These are phyloP conservation scores for Mimachlamys varia DNA, from an alignment of 2,888 invertebrate genomes.

Conservation along the genomic window DNA sequence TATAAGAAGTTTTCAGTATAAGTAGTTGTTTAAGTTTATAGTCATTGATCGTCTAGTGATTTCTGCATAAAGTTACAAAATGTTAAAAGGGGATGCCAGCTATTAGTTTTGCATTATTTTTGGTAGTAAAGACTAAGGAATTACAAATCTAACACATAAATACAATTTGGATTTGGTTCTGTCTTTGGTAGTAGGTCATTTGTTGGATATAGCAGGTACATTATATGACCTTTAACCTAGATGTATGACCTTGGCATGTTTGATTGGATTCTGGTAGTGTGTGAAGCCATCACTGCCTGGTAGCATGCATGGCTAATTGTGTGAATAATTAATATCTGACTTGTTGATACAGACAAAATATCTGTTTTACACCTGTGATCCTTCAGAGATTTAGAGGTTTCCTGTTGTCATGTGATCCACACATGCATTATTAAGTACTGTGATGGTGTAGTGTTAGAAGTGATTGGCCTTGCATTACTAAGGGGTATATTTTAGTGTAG, in stretches of 20 bases:
- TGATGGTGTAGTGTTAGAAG: neutral
- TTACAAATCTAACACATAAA: too few relatives aligned
- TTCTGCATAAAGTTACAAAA: too few relatives aligned
- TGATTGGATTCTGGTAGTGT: neutral
- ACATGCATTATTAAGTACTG: conserved; percentile 12
- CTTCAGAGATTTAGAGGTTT: neutral
- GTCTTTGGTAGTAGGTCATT: neutral
- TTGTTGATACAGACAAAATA: neutral
- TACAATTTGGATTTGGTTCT: neutral
- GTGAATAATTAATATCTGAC: neutral
- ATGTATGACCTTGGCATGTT: neutral
- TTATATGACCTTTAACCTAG: neutral
- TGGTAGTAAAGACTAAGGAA: too few relatives aligned
- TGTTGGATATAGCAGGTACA: neutral
- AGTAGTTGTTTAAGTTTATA: too few relatives aligned
- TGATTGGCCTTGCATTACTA: conserved; percentile 30
- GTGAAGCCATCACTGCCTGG: neutral
- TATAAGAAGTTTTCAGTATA: too few relatives aligned
- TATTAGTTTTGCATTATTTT: neutral
- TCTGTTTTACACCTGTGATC: neutral
- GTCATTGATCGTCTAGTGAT: too few relatives aligned
- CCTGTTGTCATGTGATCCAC: conserved; percentile 3
- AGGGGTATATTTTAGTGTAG: neutral
- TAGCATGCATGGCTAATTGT: neutral
- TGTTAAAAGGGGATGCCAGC: too few relatives aligned